A percentile compares a stretch with the other conserved stretches of the same genome.
Conservation (phyloP, 2,888 invertebrate species). For the Anthophora plumipes region DNA sequence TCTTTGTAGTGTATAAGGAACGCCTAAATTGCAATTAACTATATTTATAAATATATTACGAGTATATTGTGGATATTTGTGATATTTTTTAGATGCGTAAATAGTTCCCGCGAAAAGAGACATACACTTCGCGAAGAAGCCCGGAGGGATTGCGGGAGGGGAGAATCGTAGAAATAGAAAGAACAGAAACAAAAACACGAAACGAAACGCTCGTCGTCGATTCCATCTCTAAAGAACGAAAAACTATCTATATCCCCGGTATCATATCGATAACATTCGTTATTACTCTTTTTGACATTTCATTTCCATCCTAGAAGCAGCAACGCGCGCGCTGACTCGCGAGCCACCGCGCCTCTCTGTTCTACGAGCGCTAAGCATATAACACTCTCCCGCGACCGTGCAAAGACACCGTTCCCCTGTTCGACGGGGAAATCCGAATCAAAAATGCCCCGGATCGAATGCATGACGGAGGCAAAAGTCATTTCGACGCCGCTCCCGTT, state of each 20-base stretch:
- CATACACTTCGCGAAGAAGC: too few relatives aligned
- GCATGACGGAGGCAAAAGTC: slow-evolving; percentile 72
- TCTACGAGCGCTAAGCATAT: slow-evolving; percentile 47
- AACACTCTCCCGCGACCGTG: slow-evolving; percentile 29
- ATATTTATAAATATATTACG: too few relatives aligned
- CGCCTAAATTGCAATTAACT: too few relatives aligned
- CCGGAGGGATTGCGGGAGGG: background rate
- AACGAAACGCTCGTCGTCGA: slow-evolving; percentile 42
- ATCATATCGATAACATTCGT: slow-evolving; percentile 61
- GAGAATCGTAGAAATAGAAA: background rate
- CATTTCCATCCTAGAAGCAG: slow-evolving; percentile 48
- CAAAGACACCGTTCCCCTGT: slow-evolving; percentile 37
- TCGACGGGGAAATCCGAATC: slow-evolving; percentile 32
- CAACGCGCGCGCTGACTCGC: slow-evolving; percentile 1
- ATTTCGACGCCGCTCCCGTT: slow-evolving; percentile 75
- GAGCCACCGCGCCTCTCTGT: background rate
- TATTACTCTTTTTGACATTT: slow-evolving; percentile 65
- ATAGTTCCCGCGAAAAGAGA: background rate
- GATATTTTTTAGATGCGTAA: too few relatives aligned
- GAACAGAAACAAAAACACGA: background rate
- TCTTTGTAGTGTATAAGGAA: too few relatives aligned
- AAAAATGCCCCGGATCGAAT: slow-evolving; percentile 47
- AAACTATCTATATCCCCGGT: slow-evolving; percentile 54
- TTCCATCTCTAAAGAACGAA: slow-evolving; percentile 58
- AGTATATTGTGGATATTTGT: too few relatives aligned